Percentiles rank a stretch among this genome's conserved stretches.
Evolutionary conservation across 2,113 vertebrate species (phyloP).

Genomic region (Chunga burmeisteri): DNA sequence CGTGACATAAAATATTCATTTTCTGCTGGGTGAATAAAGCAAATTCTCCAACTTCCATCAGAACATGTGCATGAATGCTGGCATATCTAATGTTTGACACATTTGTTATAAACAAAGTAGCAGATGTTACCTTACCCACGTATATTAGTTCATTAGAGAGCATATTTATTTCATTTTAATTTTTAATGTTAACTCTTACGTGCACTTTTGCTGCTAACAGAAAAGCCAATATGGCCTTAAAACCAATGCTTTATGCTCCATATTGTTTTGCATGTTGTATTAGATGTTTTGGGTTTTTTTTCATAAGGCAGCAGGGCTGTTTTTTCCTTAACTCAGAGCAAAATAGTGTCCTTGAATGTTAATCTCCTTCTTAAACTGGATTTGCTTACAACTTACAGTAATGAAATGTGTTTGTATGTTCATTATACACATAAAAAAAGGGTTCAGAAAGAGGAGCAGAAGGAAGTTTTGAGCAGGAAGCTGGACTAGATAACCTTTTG

Average conservation of each 20-base stretch:
- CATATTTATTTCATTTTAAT: conserved; percentile 39
- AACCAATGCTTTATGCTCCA: neutral
- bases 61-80: conserved; percentile 34
- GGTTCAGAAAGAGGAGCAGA: neutral
- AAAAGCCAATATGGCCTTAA: neutral
- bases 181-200: conserved; percentile 51
- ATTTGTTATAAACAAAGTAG: conserved; percentile 67
- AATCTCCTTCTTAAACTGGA: neutral
- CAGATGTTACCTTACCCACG: conserved; percentile 70
- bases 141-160: conserved; percentile 63
- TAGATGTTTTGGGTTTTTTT: neutral
- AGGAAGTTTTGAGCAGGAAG: neutral
- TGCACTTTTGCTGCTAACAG: neutral
- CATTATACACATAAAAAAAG: neutral
- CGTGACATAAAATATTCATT: neutral
- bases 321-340: neutral
- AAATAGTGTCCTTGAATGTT: neutral
- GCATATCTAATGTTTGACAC: conserved; percentile 60
- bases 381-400: neutral
- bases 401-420: neutral
- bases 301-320: neutral
- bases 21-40: neutral
- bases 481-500: neutral
- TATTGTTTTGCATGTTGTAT: neutral
- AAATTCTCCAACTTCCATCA: conserved; percentile 13